Evolutionary conservation across 2,113 vertebrate species (phyloP).

Genomic region (Scopus umbretta): DNA sequence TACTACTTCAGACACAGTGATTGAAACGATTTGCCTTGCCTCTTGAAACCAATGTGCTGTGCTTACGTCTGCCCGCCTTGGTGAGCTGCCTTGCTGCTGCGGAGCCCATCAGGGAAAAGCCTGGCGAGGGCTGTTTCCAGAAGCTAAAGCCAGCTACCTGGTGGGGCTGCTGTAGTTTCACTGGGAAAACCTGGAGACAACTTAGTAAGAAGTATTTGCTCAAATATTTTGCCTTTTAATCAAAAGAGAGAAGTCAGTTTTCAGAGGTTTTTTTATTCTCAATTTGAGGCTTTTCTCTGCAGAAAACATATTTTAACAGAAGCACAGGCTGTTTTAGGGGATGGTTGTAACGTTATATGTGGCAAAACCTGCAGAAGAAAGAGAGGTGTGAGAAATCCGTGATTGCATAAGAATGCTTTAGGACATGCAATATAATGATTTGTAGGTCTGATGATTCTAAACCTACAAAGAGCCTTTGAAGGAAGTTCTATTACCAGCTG

Average conservation of each 20-base stretch:
- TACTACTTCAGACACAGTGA: neutral
- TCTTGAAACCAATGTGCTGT: neutral
- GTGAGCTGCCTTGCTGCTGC: neutral
- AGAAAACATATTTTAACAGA: neutral
- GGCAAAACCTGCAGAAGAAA: neutral
- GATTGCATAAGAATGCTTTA: neutral
- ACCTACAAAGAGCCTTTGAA: neutral
- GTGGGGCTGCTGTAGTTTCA: neutral
- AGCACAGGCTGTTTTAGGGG: neutral
- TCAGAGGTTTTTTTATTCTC: neutral
- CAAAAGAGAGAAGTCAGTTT: neutral
- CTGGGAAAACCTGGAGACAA: neutral
- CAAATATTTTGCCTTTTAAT: neutral
- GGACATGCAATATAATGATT: neutral
- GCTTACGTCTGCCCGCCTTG: rapidly evolving
- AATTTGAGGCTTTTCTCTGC: neutral
- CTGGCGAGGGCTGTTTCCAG: neutral
- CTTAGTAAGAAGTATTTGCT: neutral
- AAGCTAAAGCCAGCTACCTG: neutral
- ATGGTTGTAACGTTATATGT: neutral
- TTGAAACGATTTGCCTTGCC: neutral
- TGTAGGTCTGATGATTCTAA: neutral
- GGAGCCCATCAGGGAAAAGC: neutral
- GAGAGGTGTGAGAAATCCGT: neutral
- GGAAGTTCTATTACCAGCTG: neutral